Base-by-base conservation (phyloP, 2,888 invertebrate genomes). In the Leistus spinibarbis region DNA sequence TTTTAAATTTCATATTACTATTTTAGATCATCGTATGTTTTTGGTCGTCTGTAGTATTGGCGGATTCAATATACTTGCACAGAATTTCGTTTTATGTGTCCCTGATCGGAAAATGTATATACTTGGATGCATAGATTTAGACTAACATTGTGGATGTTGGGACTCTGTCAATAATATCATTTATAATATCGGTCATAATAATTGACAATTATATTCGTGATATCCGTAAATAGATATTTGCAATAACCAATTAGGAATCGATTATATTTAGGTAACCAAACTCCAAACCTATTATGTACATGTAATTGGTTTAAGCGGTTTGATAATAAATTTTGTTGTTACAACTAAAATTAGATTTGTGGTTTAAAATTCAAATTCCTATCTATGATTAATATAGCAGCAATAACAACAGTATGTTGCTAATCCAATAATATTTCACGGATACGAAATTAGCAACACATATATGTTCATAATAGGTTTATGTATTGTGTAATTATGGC, bases 261-360 rank as follows among this genome's bases (percentile, higher is more conserved):
- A 60, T 60, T 60, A 10, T 10, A 19, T 60, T 19, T 60, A 22
- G 60, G 17, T 10, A 19, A 60, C 20, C 40, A 17, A 54, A 54
- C 54, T 17, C 3, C 54, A 54, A 60, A 10, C 10, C 19, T 20
- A 10, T 22, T 60, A 60, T 60, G 60, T 40, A 40, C 40, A 40
- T 10, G 7, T 54, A 23, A 71, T 54, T 65, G 65, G 54, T 60
- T 56, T 71, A 64, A 71, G 71, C 71, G 71, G 65, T 71, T 65
- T 65, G 65, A 65, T 56, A 71, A 71, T 71, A 71, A 71, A 71
- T 71, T 71, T 71, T 17, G 65, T 27, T 13, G 22, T 53, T 19
- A 27, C 54, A 64, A 71, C 64, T 27, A 71, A 54, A 71, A 71
- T 71, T 71, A 54, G 71, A 71, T 71, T 71, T 71, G 71, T 71